These are phyloP conservation scores for Hemicentrotus pulcherrimus DNA, from an alignment of 35 echinoderm and acorn worm species.

Conservation along the genomic window DNA sequence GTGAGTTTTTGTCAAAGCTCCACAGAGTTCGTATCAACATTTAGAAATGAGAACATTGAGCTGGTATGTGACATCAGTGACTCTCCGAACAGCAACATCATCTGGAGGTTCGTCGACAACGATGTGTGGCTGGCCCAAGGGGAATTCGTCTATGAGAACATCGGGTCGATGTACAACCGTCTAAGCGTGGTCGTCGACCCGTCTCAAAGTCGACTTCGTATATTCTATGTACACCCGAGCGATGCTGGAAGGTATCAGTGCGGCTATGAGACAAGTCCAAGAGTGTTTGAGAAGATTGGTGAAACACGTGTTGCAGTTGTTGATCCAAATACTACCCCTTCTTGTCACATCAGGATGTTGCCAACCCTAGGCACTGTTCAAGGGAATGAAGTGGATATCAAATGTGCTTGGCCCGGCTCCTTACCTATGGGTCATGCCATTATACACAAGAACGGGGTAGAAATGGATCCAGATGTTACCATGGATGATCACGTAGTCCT, in stretches of 20 bases:
- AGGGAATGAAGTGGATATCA: constrained; percentile 15
- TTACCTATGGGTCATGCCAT: constrained; percentile 9
- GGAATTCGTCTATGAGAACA: constrained; percentile 4
- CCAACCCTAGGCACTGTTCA: not conserved
- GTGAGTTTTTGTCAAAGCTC: not conserved
- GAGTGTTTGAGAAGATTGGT: not conserved
- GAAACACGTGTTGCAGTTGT: not conserved
- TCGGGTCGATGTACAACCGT: constrained; percentile 19
- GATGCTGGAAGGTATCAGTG: constrained; percentile 29
- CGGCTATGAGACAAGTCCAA: not conserved
- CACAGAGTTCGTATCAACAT: not conserved
- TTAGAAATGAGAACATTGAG: not conserved
- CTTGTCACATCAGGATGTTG: not conserved
- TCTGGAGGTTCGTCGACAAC: constrained; percentile 26
- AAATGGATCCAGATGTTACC: not conserved
- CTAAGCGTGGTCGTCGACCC: not conserved
- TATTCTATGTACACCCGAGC: not conserved
- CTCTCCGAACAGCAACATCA: not conserved
- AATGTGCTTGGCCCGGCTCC: not conserved
- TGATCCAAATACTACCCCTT: not conserved
- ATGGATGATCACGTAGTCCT: constrained; percentile 1
- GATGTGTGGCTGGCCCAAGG: not conserved
- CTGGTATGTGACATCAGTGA: not conserved
- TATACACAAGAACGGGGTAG: not conserved
- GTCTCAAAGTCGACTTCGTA: not conserved